phyloP scores from a whole-genome alignment of 2,888 invertebrate genomes.

The Brachylomia viminalis region DNA sequence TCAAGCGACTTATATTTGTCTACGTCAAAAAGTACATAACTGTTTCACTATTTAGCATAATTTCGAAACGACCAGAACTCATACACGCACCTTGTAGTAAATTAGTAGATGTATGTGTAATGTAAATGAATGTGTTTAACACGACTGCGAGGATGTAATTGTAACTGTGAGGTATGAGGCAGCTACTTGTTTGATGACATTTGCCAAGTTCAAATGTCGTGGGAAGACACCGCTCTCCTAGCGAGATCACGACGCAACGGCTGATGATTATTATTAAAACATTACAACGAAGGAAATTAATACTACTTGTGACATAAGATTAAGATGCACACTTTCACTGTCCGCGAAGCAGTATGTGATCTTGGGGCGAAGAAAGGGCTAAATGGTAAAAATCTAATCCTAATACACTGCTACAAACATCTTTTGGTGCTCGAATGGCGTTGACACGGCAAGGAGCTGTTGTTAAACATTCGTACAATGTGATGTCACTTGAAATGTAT shows the following conservation, averaged over 20 bases:
- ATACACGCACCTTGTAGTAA: constrained; percentile 11
- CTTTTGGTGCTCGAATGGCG: not conserved
- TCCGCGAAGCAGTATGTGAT: not conserved
- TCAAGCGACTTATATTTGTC: not conserved
- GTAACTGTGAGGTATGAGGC: constrained; percentile 51
- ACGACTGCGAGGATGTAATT: constrained; percentile 41
- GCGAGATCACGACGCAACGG: constrained; percentile 37
- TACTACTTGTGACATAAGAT: constrained; percentile 5
- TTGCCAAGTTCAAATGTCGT: constrained; percentile 78
- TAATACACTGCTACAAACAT: not conserved
- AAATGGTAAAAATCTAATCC: not conserved
- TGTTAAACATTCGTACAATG: not conserved
- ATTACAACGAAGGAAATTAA: constrained; percentile 14
- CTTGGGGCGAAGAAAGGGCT: not conserved
- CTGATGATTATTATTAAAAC: constrained; percentile 21
- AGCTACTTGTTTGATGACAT: constrained; percentile 67
- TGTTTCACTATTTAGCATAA: not conserved
- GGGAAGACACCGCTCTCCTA: constrained; percentile 69
- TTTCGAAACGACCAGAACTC: not conserved
- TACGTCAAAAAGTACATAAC: not conserved
- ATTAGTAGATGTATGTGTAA: constrained; percentile 18
- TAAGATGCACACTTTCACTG: not conserved
- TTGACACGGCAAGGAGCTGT: not conserved
- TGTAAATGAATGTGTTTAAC: constrained; percentile 36
- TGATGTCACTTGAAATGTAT: not conserved